Percentiles rank a stretch among this genome's conserved stretches.
Conservation (phyloP, 2,113 vertebrate species). For the Sialia sialis region DNA sequence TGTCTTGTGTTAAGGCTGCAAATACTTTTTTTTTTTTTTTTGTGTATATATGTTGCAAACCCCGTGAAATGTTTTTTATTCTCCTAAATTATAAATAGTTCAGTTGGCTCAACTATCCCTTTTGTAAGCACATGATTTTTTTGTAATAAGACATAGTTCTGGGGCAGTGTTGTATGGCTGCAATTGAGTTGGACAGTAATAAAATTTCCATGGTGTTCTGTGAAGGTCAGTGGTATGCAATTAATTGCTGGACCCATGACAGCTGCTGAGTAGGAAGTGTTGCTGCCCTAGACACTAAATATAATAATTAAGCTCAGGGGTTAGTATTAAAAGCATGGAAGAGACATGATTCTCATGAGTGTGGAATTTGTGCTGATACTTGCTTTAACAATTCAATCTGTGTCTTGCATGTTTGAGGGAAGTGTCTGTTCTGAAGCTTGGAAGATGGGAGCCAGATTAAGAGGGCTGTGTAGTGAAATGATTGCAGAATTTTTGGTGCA, state of each 20-base stretch:
- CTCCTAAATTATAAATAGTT: constrained; percentile 33
- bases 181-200: constrained; percentile 75
- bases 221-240: constrained; percentile 80
- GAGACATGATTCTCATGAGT: background rate
- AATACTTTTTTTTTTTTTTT: background rate
- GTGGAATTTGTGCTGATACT: background rate
- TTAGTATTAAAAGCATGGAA: constrained; percentile 15
- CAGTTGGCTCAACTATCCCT: constrained; percentile 5
- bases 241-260: constrained; percentile 77
- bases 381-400: constrained; percentile 22
- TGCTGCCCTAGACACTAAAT: constrained; percentile 71
- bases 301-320: constrained; percentile 74
- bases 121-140: constrained; percentile 26
- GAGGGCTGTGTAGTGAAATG: background rate
- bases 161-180: constrained; percentile 69
- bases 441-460: background rate
- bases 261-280: constrained; percentile 77
- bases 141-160: constrained; percentile 66
- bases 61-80: constrained; percentile 18
- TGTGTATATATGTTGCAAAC: constrained; percentile 12
- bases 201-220: constrained; percentile 83
- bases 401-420: background rate
- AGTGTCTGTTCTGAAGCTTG: background rate
- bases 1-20: constrained; percentile 22
- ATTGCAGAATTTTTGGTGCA: background rate